Conservation (phyloP, 2,797 vertebrate species). For the Percopsis omiscomaycus region DNA sequence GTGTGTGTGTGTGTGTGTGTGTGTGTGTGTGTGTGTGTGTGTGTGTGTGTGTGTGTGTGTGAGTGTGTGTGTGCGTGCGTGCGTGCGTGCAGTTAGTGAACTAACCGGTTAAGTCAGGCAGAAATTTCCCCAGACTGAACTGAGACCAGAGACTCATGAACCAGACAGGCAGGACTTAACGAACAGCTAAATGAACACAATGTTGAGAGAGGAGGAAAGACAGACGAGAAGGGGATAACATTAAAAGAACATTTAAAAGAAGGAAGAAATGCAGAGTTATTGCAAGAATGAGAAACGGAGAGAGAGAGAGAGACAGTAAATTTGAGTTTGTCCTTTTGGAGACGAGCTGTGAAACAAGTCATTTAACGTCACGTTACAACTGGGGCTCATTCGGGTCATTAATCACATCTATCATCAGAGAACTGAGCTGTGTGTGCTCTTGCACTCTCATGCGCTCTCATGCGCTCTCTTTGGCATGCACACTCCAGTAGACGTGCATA, state of each 20-base stretch:
- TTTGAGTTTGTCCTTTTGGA: conserved; percentile 42
- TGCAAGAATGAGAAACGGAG: conserved; percentile 27
- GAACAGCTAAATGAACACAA: conserved; percentile 12
- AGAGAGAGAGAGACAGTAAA: conserved; percentile 31
- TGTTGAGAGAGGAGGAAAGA: conserved; percentile 9
- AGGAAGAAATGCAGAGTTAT: conserved; percentile 13
- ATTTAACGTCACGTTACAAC: conserved; percentile 50
- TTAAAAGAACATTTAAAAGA: conserved; percentile 38
- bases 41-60: neutral
- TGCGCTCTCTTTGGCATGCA: neutral
- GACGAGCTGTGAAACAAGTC: conserved; percentile 41
- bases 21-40: neutral
- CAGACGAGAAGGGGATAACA: neutral
- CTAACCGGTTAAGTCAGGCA: neutral
- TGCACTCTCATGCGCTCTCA: conserved; percentile 30
- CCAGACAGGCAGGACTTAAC: conserved; percentile 2
- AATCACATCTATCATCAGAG: conserved; percentile 59
- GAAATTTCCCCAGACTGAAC: neutral
- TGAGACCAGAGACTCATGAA: conserved; percentile 10
- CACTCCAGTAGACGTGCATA: neutral
- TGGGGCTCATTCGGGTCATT: conserved; percentile 63
- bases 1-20: neutral
- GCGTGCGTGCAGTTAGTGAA: neutral
- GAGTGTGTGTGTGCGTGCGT: neutral
- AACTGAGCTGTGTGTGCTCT: conserved; percentile 32